These are phyloP conservation scores for Monodelphis domestica DNA, from an alignment of 2,797 vertebrate genomes.

Conservation along the genomic window DNA sequence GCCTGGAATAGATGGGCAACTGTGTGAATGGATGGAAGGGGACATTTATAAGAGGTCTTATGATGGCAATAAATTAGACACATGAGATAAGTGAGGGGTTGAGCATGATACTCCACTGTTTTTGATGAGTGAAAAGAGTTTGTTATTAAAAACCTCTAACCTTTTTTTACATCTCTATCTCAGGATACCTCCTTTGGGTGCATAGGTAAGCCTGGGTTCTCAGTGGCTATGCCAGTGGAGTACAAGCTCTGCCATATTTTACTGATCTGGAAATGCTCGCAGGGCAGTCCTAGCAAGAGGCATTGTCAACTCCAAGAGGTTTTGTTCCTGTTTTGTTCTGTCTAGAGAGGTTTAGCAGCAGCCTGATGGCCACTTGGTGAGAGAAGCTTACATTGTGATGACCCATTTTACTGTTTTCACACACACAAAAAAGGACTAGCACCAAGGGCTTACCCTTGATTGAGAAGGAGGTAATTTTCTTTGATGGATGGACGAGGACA, in stretches of 20 bases:
- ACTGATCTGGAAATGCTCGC: not conserved
- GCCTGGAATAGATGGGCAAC: not conserved
- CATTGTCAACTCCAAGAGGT: not conserved
- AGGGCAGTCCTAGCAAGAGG: not conserved
- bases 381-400: not conserved
- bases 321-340: no score
- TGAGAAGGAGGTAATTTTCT: not conserved
- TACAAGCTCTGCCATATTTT: not conserved
- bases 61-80: not conserved
- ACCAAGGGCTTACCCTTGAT: not conserved
- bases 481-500: not conserved
- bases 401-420: not conserved
- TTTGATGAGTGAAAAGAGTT: not conserved
- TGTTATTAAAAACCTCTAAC: not conserved
- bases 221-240: not conserved
- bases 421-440: not conserved
- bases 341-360: not conserved
- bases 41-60: not conserved
- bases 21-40: not conserved
- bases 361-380: not conserved
- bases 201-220: not conserved
- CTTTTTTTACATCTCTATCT: not conserved
- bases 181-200: not conserved
- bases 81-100: not conserved
- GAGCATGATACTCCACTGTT: not conserved